A percentile compares a stretch with the other conserved stretches of the same genome.
These are phyloP conservation scores for Basileuterus tristriatus DNA, from an alignment of 2,797 vertebrate genomes.

Conservation along the genomic window DNA sequence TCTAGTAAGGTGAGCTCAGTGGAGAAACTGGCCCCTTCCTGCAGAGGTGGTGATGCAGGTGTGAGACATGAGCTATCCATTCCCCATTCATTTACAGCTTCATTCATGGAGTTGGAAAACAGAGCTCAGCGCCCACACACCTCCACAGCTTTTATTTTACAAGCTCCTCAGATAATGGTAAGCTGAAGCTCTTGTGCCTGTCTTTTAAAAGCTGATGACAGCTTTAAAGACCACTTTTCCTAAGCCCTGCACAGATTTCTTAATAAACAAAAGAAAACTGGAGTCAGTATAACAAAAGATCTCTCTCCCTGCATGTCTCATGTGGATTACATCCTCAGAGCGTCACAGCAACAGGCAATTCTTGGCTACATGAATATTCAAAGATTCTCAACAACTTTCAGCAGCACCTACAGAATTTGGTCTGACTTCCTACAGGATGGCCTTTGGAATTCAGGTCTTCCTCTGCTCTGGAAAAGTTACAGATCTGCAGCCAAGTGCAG, in stretches of 20 bases:
- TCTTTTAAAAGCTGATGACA: conserved; percentile 16
- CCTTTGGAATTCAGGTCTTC: not conserved
- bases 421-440: not conserved
- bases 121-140: not conserved
- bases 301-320: not conserved
- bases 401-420: not conserved
- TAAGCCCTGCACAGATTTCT: not conserved
- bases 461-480: not conserved
- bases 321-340: not conserved
- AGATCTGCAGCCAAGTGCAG: not conserved
- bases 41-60: not conserved
- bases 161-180: not conserved
- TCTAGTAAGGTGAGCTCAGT: not conserved
- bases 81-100: not conserved
- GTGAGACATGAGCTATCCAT: not conserved
- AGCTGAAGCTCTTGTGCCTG: not conserved
- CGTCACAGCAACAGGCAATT: not conserved
- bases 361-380: not conserved
- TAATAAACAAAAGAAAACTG: conserved; percentile 15
- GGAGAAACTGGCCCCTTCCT: not conserved
- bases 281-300: not conserved
- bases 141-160: not conserved
- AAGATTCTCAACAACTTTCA: not conserved
- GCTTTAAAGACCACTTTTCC: conserved; percentile 30
- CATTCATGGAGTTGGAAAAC: not conserved